phyloP scores from a whole-genome alignment of 2,113 vertebrate genomes.

The Erpornis zantholeuca region DNA sequence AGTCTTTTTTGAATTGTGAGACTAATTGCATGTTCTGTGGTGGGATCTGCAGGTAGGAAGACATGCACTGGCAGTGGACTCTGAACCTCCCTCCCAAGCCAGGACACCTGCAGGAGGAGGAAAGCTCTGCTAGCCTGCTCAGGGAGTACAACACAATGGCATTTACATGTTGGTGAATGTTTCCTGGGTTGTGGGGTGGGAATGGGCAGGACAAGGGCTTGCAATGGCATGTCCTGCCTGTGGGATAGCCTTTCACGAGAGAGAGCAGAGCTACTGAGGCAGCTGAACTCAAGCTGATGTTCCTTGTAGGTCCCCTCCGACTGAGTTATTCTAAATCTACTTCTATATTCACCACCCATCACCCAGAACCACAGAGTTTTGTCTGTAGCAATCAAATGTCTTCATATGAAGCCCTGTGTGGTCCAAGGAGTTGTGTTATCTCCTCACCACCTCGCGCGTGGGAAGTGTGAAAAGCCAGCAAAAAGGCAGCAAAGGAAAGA shows the following conservation, averaged over 20 bases:
- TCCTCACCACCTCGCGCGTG: accelerated
- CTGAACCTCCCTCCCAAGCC: background rate
- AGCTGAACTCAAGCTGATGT: background rate
- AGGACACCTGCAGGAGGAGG: background rate
- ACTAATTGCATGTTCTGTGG: background rate
- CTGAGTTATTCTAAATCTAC: background rate
- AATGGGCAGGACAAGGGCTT: background rate
- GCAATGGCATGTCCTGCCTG: background rate
- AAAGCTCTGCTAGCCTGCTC: background rate
- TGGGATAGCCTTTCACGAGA: background rate
- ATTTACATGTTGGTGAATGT: background rate
- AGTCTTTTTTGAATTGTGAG: background rate
- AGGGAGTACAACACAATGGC: background rate
- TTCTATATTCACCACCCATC: background rate
- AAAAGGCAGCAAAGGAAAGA: background rate
- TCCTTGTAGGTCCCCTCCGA: background rate
- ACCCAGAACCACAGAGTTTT: background rate
- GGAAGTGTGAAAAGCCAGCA: background rate
- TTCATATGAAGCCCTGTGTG: accelerated
- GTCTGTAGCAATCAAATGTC: background rate
- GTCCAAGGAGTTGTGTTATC: background rate
- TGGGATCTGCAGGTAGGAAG: background rate
- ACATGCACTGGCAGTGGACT: accelerated
- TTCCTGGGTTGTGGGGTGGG: background rate
- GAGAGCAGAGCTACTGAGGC: background rate